These are phyloP conservation scores for Plebejus argus DNA, from an alignment of 2,888 invertebrate genomes.

Conservation along the genomic window DNA sequence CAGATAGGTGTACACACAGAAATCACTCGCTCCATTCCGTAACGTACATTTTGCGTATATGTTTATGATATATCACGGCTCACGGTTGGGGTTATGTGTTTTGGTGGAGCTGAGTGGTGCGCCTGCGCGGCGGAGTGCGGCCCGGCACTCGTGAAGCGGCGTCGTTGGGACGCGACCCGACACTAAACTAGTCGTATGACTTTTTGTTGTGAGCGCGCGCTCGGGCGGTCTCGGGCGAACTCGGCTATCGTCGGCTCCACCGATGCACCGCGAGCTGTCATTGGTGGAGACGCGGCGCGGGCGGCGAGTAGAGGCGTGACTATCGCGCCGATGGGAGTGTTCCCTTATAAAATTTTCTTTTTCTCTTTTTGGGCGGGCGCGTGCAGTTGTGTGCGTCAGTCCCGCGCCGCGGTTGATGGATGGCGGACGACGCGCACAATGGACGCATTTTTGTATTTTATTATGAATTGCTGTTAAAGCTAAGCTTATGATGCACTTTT, in stretches of 20 bases:
- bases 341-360: conserved; percentile 78
- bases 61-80: conserved; percentile 42
- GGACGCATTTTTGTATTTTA: conserved; percentile 55
- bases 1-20: conserved; percentile 72
- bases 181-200: conserved; percentile 78
- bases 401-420: conserved; percentile 71
- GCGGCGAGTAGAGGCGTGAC: conserved; percentile 65
- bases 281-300: conserved; percentile 52
- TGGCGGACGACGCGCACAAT: conserved; percentile 55
- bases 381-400: conserved; percentile 73
- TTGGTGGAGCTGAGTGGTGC: conserved; percentile 53
- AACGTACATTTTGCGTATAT: conserved; percentile 64
- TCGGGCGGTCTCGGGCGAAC: conserved; percentile 60
- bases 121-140: conserved; percentile 55
- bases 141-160: conserved; percentile 72
- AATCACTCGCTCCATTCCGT: conserved; percentile 77
- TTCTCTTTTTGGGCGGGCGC: conserved; percentile 77
- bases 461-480: conserved; percentile 39
- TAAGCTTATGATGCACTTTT: conserved; percentile 27
- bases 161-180: conserved; percentile 80
- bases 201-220: conserved; percentile 77
- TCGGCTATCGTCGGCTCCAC: conserved; percentile 61
- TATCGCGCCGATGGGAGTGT: conserved; percentile 68
- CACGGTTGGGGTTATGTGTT: conserved; percentile 54
- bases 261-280: conserved; percentile 55